These are phyloP conservation scores for Struthio camelus DNA, from an alignment of 2,113 vertebrate species.

Conservation along the genomic window DNA sequence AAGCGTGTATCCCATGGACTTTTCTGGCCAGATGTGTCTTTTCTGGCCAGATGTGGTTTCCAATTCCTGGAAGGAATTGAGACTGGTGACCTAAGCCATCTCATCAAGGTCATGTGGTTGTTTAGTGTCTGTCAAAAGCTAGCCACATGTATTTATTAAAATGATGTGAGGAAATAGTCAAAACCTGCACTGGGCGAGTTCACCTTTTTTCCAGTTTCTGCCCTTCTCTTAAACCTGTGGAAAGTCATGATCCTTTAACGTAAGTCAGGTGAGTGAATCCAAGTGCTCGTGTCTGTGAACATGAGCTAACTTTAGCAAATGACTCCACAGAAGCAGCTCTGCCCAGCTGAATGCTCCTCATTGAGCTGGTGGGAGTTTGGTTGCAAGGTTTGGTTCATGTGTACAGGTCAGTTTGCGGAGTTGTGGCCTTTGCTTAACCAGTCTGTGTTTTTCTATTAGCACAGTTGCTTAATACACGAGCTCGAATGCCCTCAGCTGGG, in stretches of 20 bases:
- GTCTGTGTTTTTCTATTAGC: background rate
- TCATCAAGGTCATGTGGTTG: background rate
- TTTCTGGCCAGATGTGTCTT: background rate
- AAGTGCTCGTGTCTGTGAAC: background rate
- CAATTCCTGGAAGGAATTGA: background rate
- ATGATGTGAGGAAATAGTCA: background rate
- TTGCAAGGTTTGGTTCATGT: background rate
- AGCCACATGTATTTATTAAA: background rate
- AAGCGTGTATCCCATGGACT: fast-evolving
- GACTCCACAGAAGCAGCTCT: background rate
- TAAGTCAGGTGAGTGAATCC: background rate
- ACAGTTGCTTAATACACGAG: background rate
- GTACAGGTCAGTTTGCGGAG: background rate
- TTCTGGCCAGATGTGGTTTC: background rate
- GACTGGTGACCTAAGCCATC: background rate
- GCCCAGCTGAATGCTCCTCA: background rate
- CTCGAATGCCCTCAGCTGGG: background rate
- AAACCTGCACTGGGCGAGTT: background rate
- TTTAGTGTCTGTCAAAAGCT: background rate
- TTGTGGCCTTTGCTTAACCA: background rate
- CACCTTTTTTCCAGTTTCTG: background rate
- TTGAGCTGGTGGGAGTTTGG: background rate
- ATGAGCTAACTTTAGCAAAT: background rate
- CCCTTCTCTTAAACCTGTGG: background rate
- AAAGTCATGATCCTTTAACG: background rate